phyloP scores from a whole-genome alignment of 2,797 vertebrate genomes.

The Lutjanus campechanus region DNA sequence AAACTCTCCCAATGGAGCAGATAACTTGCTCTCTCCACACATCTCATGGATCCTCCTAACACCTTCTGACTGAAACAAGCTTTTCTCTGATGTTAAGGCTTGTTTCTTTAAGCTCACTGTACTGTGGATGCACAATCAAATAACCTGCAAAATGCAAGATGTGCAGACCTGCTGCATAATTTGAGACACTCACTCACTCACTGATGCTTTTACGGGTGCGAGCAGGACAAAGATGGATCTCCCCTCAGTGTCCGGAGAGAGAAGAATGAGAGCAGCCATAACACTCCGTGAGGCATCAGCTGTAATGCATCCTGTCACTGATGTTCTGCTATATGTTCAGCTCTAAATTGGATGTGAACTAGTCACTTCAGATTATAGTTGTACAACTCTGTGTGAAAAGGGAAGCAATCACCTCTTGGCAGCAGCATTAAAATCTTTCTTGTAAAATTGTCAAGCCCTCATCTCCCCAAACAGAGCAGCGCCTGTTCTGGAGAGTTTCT shows the following conservation, averaged over 20 bases:
- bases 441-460: conserved; percentile 69
- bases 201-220: conserved; percentile 31
- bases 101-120: background rate
- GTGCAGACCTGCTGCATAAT: conserved; percentile 18
- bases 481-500: conserved; percentile 42
- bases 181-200: conserved; percentile 24
- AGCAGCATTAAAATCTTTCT: conserved; percentile 68
- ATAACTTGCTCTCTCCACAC: conserved; percentile 26
- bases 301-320: conserved; percentile 65
- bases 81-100: conserved; percentile 39
- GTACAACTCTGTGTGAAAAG: conserved; percentile 55
- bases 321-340: conserved; percentile 54
- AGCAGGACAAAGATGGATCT: conserved; percentile 51
- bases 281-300: conserved; percentile 34
- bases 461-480: conserved; percentile 46
- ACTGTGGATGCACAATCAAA: conserved; percentile 33
- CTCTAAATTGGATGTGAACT: conserved; percentile 69
- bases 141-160: conserved; percentile 29
- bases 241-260: conserved; percentile 40
- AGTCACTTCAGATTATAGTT: conserved; percentile 70
- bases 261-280: conserved; percentile 44
- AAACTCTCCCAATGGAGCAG: conserved; percentile 37
- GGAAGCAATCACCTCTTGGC: conserved; percentile 62
- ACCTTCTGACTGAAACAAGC: conserved; percentile 37
- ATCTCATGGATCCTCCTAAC: conserved; percentile 45